Evolutionary conservation across 2,113 vertebrate species (phyloP), one percentile per base, ranked within the genome.

Genomic region (Tringa solitaria): DNA sequence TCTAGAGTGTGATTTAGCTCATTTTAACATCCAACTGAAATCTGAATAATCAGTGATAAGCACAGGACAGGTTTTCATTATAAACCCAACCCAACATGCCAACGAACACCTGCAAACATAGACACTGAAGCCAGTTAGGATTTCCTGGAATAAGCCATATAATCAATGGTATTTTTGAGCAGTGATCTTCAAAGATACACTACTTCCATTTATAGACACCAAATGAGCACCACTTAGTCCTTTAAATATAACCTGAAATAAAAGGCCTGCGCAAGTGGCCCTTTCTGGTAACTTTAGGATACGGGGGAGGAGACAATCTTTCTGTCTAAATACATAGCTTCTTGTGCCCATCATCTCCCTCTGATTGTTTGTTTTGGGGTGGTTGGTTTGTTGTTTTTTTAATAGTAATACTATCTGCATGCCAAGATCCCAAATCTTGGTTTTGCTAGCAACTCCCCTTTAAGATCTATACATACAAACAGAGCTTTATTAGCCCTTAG

Each of bases 181-280:
- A 67, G 54, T 41, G 43, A 93, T 90, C 68, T 65, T 88, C 75
- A 77, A 70, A 93, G 60, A 60, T 43, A 61, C 8, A 77, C 37
- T 77, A 72, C 23, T 90, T 92, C 56, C 43, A 87, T 63, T 90
- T 77, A 79, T 2, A 84, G 50, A 90, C 6, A 12, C 30, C 63
- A 90, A 54, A 32, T 69, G 54, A 93, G 30, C 18, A 77, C 32
- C 46, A 54, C n/a, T 37, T 14, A 70, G 68, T 69, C 82, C 54
- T 69, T 94, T 74, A 96, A 90, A 77, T 46, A 80, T 43, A 91
- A 94, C n/a, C 54, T 74, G 70, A 87, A 95, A 69, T 51, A 93
- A 87, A 94, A 86, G 43, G 39, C 50, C 57, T 56, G 41, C 50
- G 19, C 37, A 83, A 96, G 81, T 27, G 35, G 48, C 61, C n/a